These are phyloP conservation scores for Asarcornis scutulata DNA, from an alignment of 2,113 vertebrate genomes.

Conservation along the genomic window DNA sequence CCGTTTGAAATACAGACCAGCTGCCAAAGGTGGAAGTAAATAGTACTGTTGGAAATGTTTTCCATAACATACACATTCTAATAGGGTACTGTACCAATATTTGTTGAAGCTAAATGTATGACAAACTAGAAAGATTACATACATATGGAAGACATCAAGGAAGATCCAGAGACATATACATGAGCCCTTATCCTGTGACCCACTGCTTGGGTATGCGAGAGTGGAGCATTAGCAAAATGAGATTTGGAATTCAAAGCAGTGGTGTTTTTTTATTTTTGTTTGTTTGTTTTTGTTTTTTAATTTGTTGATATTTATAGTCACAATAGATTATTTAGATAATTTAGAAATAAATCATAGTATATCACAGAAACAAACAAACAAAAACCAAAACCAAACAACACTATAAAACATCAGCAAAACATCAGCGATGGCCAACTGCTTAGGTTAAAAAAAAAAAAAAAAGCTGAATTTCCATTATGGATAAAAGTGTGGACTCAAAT, in stretches of 20 bases:
- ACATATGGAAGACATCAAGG: background rate
- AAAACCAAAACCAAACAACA: too few species aligned
- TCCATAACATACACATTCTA: background rate
- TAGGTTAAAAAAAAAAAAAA: background rate
- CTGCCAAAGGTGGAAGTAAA: background rate
- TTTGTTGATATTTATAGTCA: background rate
- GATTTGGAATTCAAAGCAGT: background rate
- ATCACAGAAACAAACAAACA: background rate
- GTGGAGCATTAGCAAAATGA: background rate
- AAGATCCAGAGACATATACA: background rate
- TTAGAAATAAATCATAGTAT: background rate
- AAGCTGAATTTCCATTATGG: background rate
- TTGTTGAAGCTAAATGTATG: background rate
- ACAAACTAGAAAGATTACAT: background rate
- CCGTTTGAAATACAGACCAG: background rate
- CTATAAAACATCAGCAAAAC: background rate
- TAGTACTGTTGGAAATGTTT: background rate
- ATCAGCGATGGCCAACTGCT: background rate
- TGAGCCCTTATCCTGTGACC: background rate
- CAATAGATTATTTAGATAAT: background rate
- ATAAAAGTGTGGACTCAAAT: background rate
- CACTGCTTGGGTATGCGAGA: background rate
- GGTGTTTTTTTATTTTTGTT: background rate
- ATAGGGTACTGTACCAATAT: background rate
- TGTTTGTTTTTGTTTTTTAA: background rate